These are phyloP conservation scores for Nebria brevicollis DNA, from an alignment of 2,888 invertebrate genomes.

Conservation along the genomic window DNA sequence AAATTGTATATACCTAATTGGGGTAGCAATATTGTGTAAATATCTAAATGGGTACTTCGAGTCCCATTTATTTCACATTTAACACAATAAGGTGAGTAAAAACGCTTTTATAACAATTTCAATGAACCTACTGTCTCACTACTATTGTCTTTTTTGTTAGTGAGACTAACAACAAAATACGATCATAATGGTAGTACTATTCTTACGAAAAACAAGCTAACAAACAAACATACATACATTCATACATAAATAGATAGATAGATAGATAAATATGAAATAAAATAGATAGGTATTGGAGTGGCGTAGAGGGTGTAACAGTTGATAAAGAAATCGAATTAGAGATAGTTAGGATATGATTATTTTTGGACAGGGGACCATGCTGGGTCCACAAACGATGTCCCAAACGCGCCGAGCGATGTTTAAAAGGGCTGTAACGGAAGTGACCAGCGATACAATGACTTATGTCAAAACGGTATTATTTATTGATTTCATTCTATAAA, in stretches of 20 bases:
- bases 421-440: conserved; percentile 89
- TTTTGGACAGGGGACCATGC: conserved; percentile 71
- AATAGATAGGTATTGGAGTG: neutral
- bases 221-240: no score
- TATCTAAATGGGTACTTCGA: neutral
- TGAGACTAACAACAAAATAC: no score
- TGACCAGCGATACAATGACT: conserved; percentile 87
- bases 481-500: neutral
- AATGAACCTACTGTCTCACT: no score
- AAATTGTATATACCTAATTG: neutral
- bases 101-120: no score
- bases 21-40: neutral
- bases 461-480: conserved; percentile 84
- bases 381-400: conserved; percentile 91
- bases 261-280: no score
- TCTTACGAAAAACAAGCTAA: no score
- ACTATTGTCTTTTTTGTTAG: no score
- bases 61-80: no score
- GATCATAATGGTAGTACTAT: no score
- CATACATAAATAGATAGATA: no score
- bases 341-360: conserved; percentile 28
- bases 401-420: conserved; percentile 86
- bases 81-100: neutral
- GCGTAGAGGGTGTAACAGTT: neutral
- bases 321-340: conserved; percentile 43